A percentile compares a stretch with the other conserved stretches of the same genome.
phyloP scores from a whole-genome alignment of 2,888 invertebrate species.

The Lagria hirta region DNA sequence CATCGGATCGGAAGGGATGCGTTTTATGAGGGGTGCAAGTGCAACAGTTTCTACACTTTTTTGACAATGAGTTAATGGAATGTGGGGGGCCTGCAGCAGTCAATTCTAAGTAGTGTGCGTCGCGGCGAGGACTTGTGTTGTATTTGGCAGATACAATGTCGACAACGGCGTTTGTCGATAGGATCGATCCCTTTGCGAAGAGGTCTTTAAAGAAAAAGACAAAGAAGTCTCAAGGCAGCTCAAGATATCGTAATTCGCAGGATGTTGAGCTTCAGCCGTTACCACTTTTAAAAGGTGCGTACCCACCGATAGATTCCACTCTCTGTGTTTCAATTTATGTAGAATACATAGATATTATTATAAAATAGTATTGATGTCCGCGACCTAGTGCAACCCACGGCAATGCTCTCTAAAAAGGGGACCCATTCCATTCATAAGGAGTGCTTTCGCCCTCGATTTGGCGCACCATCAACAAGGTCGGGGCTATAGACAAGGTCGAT shows the following conservation, averaged over 20 bases:
- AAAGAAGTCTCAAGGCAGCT: constrained; percentile 98
- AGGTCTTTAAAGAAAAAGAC: constrained; percentile 97
- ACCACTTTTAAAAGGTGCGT: constrained; percentile 94
- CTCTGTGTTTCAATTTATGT: no score
- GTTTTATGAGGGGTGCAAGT: constrained; percentile 42
- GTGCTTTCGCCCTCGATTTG: no score
- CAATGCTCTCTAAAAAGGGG: no score
- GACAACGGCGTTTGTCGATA: constrained; percentile 94
- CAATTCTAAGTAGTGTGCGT: no score
- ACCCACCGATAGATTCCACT: no score
- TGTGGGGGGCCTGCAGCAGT: constrained; percentile 43
- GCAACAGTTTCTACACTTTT: no score
- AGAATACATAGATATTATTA: no score
- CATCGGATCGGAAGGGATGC: constrained; percentile 44
- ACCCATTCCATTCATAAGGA: no score
- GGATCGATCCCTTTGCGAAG: constrained; percentile 99
- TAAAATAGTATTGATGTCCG: no score
- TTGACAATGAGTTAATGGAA: constrained; percentile 49
- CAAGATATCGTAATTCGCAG: constrained; percentile 96
- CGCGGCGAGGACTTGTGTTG: neutral
- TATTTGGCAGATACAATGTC: constrained; percentile 67
- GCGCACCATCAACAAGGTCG: no score
- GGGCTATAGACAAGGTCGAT: no score
- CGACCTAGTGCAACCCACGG: no score
- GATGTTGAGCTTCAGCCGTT: constrained; percentile 96